Percentiles rank a stretch among this genome's conserved stretches.
Evolutionary conservation across 2,888 invertebrate species (phyloP).

Genomic region (Scaptodrosophila latifasciaeformis): DNA sequence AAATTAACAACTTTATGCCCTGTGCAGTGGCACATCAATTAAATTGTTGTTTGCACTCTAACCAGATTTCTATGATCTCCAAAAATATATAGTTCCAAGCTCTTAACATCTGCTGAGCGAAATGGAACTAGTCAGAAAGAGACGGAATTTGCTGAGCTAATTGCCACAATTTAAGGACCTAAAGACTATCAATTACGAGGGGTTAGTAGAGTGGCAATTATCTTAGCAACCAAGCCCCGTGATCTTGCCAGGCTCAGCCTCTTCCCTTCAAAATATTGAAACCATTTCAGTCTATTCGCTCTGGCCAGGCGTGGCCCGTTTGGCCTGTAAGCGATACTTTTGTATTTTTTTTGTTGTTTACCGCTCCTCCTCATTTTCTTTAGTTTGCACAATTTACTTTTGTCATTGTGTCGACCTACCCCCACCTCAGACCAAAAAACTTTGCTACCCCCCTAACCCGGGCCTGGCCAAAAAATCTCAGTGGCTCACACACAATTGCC

Average conservation of each 20-base stretch:
- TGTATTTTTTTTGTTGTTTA: slow-evolving; percentile 16
- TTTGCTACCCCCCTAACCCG: no score
- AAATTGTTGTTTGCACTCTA: slow-evolving; percentile 29
- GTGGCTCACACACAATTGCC: slow-evolving; percentile 36
- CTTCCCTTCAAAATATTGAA: no score
- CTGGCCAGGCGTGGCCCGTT: slow-evolving; percentile 2
- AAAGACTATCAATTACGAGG: slow-evolving; percentile 56
- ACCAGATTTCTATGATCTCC: no score
- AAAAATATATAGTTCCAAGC: no score
- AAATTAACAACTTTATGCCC: slow-evolving; percentile 70
- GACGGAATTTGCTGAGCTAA: slow-evolving; percentile 49
- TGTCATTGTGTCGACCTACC: slow-evolving; percentile 11
- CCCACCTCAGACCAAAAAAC: no score
- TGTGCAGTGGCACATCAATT: slow-evolving; percentile 61
- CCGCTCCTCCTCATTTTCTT: slow-evolving; percentile 16
- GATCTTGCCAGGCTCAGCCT: no score
- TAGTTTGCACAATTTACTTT: slow-evolving; percentile 45
- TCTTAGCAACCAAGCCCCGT: no score
- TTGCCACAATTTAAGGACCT: slow-evolving; percentile 58
- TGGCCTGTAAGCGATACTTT: slow-evolving; percentile 57
- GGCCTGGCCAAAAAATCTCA: slow-evolving; percentile 28
- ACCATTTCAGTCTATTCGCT: no score
- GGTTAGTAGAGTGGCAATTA: no score
- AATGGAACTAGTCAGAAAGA: no score
- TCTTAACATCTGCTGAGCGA: no score